Conservation (phyloP, 2,888 invertebrate species). For the Rhamphomyia laevipes region DNA sequence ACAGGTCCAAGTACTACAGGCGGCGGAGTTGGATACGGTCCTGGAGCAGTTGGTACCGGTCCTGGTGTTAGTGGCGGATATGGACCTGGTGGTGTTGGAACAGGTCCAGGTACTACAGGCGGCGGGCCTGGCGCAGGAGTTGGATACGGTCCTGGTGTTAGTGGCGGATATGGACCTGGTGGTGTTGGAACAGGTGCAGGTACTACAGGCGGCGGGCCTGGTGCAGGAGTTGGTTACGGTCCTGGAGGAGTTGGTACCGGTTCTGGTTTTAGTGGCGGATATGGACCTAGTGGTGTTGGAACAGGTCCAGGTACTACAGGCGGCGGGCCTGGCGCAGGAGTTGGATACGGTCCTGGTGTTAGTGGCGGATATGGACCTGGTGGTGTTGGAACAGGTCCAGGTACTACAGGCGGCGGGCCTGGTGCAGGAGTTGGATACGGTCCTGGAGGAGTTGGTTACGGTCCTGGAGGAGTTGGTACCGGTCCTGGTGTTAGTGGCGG, state of each 20-base stretch:
- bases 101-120: constrained; percentile 3
- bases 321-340: constrained; percentile 6
- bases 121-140: constrained; percentile 7
- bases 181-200: constrained; percentile 13
- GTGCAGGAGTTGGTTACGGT: constrained; percentile 9
- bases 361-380: constrained; percentile 13
- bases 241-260: constrained; percentile 9
- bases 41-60: constrained; percentile 2
- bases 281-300: constrained; percentile 3
- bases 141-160: constrained; percentile 1
- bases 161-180: constrained; percentile 8
- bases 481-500: not conserved
- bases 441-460: constrained; percentile 4
- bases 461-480: not conserved
- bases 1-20: constrained; percentile 3
- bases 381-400: constrained; percentile 8
- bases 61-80: not conserved
- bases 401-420: constrained; percentile 9
- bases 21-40: not conserved
- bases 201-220: constrained; percentile 7
- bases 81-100: constrained; percentile 7
- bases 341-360: constrained; percentile 2
- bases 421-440: constrained; percentile 4
- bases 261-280: constrained; percentile 1
- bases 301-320: constrained; percentile 3